Conservation (phyloP, 2,113 vertebrate genomes). For the Rhabdornis inornatus region DNA sequence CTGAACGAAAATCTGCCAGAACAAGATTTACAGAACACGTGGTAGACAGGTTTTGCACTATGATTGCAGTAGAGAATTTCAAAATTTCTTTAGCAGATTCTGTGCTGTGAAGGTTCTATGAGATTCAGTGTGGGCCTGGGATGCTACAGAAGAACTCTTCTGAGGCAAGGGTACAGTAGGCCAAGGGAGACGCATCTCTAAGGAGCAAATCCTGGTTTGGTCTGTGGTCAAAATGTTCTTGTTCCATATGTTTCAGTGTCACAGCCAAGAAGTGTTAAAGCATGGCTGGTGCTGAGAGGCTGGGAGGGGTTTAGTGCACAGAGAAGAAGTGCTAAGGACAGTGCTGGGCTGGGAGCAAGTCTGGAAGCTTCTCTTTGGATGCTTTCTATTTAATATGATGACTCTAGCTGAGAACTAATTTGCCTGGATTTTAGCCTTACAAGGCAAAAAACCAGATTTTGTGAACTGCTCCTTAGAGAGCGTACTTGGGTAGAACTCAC, state of each 20-base stretch:
- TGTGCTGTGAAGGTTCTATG: not conserved
- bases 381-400: not conserved
- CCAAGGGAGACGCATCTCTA: not conserved
- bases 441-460: not conserved
- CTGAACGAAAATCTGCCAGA: not conserved
- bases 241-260: not conserved
- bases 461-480: not conserved
- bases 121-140: not conserved
- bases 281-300: not conserved
- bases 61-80: not conserved
- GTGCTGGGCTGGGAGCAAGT: not conserved
- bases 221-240: not conserved
- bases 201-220: not conserved
- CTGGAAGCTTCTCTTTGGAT: not conserved
- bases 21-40: not conserved
- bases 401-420: not conserved
- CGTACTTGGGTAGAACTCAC: conserved; percentile 21
- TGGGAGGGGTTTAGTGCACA: not conserved
- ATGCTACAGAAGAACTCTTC: not conserved
- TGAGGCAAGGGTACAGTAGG: not conserved
- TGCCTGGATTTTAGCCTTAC: not conserved
- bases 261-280: not conserved
- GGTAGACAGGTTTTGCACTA: not conserved
- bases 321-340: not conserved
- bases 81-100: not conserved